Evolutionary conservation across 1,140 invertebrate genomes (phyloP).

Genomic region (Hesperophylax magnus): DNA sequence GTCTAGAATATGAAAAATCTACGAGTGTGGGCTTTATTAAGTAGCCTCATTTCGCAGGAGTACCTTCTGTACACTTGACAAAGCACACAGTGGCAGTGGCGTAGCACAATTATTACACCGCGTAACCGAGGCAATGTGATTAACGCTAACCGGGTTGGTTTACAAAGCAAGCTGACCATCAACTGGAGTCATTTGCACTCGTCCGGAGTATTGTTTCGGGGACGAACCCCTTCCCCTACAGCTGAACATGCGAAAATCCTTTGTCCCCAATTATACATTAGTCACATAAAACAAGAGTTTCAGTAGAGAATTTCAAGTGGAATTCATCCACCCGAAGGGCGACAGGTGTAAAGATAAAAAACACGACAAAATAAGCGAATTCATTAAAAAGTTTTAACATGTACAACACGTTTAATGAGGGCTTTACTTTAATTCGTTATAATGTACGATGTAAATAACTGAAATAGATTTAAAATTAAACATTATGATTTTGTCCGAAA

Average conservation of each 20-base stretch:
- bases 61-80: neutral
- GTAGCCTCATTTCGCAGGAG: no score
- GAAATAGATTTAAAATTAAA: no score
- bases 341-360: slow-evolving; percentile 10
- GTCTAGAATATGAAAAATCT: no score
- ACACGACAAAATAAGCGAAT: neutral
- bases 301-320: neutral
- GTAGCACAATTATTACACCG: slow-evolving; percentile 28
- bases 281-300: slow-evolving; percentile 6
- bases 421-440: neutral
- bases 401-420: neutral
- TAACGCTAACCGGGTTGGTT: slow-evolving; percentile 25
- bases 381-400: slow-evolving; percentile 13
- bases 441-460: no score
- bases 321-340: neutral
- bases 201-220: slow-evolving; percentile 17
- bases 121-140: slow-evolving; percentile 23
- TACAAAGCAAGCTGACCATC: slow-evolving; percentile 14
- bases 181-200: slow-evolving; percentile 29
- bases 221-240: neutral
- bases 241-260: slow-evolving; percentile 3
- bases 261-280: slow-evolving; percentile 14
- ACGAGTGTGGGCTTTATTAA: no score
- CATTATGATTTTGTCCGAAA: no score
- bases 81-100: neutral